Conservation (phyloP, 2,888 invertebrate genomes). For the Campaea margaritaria region DNA sequence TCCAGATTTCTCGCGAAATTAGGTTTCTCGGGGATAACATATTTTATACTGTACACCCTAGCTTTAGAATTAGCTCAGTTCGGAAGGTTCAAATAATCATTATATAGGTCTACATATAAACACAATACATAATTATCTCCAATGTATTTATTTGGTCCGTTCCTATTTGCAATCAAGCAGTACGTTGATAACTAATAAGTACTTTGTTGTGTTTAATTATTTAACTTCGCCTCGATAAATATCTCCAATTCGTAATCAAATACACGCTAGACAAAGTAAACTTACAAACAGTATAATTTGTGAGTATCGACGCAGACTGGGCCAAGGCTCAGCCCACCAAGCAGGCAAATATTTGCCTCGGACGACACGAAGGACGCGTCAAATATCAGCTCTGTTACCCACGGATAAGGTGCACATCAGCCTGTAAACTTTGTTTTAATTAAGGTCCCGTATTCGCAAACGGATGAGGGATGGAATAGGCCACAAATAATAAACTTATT, state of each 20-base stretch:
- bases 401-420: slow-evolving; percentile 44
- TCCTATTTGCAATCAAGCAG: no score
- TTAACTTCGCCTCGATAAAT: background rate
- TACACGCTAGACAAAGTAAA: slow-evolving; percentile 38
- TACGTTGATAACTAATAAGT: no score
- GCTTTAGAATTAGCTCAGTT: background rate
- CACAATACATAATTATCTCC: background rate
- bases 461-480: slow-evolving; percentile 12
- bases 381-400: slow-evolving; percentile 44
- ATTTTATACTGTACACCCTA: no score
- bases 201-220: background rate
- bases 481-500: slow-evolving; percentile 22
- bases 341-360: slow-evolving; percentile 58
- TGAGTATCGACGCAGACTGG: slow-evolving; percentile 40
- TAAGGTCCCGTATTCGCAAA: slow-evolving; percentile 35
- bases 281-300: slow-evolving; percentile 37
- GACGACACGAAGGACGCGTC: slow-evolving; percentile 24
- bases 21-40: no score
- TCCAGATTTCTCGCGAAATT: no score
- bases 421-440: slow-evolving; percentile 47
- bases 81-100: no score
- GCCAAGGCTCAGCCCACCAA: slow-evolving; percentile 44
- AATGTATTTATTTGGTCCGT: no score
- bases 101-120: background rate
- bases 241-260: slow-evolving; percentile 25